Evolutionary conservation across 2,113 vertebrate genomes (phyloP).

Genomic region (Cephalopterus ornatus): DNA sequence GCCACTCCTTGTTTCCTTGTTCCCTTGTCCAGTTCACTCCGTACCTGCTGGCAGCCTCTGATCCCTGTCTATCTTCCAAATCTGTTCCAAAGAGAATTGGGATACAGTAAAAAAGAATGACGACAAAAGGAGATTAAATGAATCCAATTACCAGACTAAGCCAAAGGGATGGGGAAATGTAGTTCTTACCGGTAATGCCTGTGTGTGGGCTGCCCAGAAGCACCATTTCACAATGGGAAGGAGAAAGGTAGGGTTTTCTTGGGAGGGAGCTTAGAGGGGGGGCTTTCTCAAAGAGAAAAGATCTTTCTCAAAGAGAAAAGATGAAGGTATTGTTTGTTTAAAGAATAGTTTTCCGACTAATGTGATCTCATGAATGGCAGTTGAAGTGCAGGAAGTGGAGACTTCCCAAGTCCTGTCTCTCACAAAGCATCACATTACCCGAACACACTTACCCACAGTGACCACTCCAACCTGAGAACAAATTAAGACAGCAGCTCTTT

Average conservation of each 20-base stretch:
- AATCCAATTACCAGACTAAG: constrained; percentile 55
- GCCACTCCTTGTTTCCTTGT: not conserved
- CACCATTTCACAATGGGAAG: not conserved
- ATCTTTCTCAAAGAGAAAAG: constrained; percentile 2
- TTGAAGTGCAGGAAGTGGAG: not conserved
- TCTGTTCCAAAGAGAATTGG: constrained; percentile 14
- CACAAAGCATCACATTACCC: not conserved
- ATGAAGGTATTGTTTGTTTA: not conserved
- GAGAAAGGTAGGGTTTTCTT: not conserved
- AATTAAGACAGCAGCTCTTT: not conserved
- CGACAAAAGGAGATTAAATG: constrained; percentile 50
- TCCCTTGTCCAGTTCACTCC: not conserved
- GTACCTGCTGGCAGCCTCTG: constrained; percentile 13
- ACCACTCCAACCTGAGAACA: not conserved
- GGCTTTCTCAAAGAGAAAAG: not conserved
- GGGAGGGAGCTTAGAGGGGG: not conserved
- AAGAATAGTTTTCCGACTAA: not conserved
- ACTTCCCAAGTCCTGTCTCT: not conserved
- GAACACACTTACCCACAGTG: not conserved
- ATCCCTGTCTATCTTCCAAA: constrained; percentile 47
- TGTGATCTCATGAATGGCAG: not conserved
- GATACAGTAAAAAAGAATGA: constrained; percentile 52
- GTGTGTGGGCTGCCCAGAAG: not conserved
- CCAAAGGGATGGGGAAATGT: not conserved
- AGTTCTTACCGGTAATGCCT: not conserved